Conservation (phyloP, 1,140 invertebrate genomes). For the Tetraneura akinire region DNA sequence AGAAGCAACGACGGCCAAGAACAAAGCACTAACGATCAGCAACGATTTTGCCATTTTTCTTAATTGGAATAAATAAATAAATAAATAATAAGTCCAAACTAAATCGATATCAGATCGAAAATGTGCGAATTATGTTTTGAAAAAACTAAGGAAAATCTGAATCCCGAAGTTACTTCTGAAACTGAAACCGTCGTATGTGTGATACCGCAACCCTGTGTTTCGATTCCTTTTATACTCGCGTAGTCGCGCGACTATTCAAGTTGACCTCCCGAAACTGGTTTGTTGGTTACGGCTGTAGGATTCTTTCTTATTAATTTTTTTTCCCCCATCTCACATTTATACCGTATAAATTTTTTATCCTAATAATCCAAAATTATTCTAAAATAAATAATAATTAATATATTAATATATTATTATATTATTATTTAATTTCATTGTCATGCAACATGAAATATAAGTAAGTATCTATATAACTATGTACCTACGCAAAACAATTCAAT, state of each 20-base stretch:
- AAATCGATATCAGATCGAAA: slow-evolving; percentile 39
- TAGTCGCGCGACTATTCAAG: not conserved
- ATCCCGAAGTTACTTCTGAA: slow-evolving; percentile 42
- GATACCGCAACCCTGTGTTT: slow-evolving; percentile 37
- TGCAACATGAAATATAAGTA: too few relatives aligned
- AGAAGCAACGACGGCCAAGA: slow-evolving; percentile 49
- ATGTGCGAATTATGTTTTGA: slow-evolving; percentile 24
- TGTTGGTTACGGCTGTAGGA: not conserved
- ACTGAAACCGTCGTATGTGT: slow-evolving; percentile 48
- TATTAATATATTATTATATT: too few relatives aligned
- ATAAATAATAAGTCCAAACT: slow-evolving; percentile 16
- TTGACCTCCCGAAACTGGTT: slow-evolving; percentile 38
- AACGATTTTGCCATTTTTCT: slow-evolving; percentile 47
- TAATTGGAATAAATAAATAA: not conserved
- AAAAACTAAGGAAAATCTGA: slow-evolving; percentile 31
- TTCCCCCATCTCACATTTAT: not conserved
- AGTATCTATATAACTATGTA: too few relatives aligned
- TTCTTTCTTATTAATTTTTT: not conserved
- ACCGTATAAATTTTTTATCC: not conserved
- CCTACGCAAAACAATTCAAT: too few relatives aligned
- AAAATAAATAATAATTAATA: not conserved
- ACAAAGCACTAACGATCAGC: slow-evolving; percentile 39
- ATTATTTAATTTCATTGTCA: too few relatives aligned
- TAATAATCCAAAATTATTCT: not conserved
- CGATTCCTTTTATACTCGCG: slow-evolving; percentile 12